These are phyloP conservation scores for Rhinopomastus cyanomelas DNA, from an alignment of 2,113 vertebrate genomes.

Conservation along the genomic window DNA sequence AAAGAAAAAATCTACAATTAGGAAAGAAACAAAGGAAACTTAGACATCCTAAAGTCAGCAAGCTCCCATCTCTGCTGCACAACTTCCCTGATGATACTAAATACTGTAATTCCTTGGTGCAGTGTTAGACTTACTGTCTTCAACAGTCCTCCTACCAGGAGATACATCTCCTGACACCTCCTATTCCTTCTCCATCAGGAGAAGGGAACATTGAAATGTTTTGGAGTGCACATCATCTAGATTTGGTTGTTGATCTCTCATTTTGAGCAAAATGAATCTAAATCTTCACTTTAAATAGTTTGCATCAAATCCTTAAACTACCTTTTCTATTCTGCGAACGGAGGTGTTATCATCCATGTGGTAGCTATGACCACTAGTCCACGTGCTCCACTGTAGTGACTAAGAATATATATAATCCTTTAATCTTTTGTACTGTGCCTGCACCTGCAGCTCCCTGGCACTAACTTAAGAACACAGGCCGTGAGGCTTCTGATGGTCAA, in stretches of 20 bases:
- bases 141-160: conserved; percentile 4
- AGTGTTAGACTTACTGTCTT: background rate
- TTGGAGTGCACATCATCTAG: conserved; percentile 21
- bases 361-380: conserved; percentile 3
- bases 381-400: background rate
- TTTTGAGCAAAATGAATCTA: conserved; percentile 36
- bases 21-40: conserved; percentile 26
- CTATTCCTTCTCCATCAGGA: too few relatives aligned
- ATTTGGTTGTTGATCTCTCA: conserved; percentile 29
- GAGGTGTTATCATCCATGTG: background rate
- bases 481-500: background rate
- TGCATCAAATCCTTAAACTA: background rate
- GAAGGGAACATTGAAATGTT: conserved; percentile 49
- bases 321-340: background rate
- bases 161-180: too few relatives aligned
- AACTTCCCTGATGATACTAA: background rate
- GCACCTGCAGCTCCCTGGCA: background rate
- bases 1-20: conserved; percentile 46
- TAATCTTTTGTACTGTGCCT: conserved; percentile 31
- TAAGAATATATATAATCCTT: conserved; percentile 40
- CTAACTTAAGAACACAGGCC: background rate
- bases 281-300: conserved; percentile 38
- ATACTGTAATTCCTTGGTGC: background rate
- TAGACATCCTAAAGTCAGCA: background rate
- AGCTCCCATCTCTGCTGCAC: background rate